Evolutionary conservation across 2,113 vertebrate genomes (phyloP).

Genomic region (Sterna hirundo): DNA sequence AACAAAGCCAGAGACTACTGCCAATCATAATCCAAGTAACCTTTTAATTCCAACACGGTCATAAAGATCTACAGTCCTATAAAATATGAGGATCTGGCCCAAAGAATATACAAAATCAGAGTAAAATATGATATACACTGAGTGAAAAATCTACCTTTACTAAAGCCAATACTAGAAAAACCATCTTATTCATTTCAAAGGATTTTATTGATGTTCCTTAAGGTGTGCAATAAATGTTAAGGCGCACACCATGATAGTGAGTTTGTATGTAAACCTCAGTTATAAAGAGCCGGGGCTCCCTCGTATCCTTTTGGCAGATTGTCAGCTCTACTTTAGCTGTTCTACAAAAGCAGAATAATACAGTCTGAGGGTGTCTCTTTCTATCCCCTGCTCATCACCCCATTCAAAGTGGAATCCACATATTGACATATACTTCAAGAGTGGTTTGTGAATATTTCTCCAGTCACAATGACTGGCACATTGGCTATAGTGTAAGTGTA

Average conservation of each 20-base stretch:
- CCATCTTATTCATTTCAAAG: background rate
- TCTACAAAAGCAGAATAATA: background rate
- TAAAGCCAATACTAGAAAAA: background rate
- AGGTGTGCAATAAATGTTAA: background rate
- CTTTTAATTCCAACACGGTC: background rate
- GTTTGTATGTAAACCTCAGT: background rate
- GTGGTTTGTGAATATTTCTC: background rate
- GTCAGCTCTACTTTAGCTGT: background rate
- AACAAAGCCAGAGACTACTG: background rate
- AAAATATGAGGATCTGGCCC: background rate
- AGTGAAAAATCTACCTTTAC: background rate
- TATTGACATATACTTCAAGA: background rate
- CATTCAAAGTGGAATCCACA: background rate
- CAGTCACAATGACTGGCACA: background rate
- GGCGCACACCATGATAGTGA: rapidly evolving
- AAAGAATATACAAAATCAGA: background rate
- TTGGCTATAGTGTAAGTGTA: background rate
- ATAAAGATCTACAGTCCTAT: background rate
- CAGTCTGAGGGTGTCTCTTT: background rate
- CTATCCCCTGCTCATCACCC: background rate
- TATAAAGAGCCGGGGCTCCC: background rate
- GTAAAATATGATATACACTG: background rate
- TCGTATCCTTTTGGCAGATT: background rate
- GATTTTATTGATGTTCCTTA: background rate
- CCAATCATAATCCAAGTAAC: background rate